phyloP scores from a whole-genome alignment of 2,113 vertebrate genomes.

The Herpetotheres cachinnans region DNA sequence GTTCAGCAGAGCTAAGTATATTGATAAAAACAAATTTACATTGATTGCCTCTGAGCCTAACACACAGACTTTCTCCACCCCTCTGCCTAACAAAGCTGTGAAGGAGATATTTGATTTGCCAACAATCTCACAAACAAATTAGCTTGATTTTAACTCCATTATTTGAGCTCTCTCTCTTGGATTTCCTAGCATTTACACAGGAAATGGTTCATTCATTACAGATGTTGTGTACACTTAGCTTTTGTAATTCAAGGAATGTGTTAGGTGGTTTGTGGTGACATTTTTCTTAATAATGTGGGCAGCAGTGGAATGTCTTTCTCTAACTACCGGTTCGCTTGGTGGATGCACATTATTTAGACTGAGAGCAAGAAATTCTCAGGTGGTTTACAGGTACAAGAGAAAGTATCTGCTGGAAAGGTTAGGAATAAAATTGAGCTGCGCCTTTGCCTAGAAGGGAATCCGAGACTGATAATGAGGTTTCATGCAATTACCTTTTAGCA shows the following conservation, averaged over 20 bases:
- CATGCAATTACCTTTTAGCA: not conserved
- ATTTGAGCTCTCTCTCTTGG: conserved; percentile 24
- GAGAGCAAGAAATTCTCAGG: not conserved
- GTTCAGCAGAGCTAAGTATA: not conserved
- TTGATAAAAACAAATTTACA: not conserved
- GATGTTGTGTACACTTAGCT: conserved; percentile 1
- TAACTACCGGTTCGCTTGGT: not conserved
- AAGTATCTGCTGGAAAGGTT: not conserved
- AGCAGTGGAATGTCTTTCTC: not conserved
- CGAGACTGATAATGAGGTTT: not conserved
- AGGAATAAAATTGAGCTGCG: not conserved
- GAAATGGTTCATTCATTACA: conserved; percentile 56
- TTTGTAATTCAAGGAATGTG: not conserved
- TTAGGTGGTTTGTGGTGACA: not conserved
- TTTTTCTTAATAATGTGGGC: conserved; percentile 27
- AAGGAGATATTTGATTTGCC: not conserved
- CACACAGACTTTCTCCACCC: not conserved
- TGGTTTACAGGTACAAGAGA: not conserved
- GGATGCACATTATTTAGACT: not conserved
- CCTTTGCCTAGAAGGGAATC: not conserved
- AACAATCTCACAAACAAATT: conserved; percentile 53
- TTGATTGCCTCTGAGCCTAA: not conserved
- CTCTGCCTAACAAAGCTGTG: not conserved
- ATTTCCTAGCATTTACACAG: conserved; percentile 36
- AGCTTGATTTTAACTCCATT: conserved; percentile 47